Evolutionary conservation across 92 coral and sea anemone genomes (phyloP), one percentile per base, ranked within the genome.

Genomic region (Umimayanthus chanpuru): DNA sequence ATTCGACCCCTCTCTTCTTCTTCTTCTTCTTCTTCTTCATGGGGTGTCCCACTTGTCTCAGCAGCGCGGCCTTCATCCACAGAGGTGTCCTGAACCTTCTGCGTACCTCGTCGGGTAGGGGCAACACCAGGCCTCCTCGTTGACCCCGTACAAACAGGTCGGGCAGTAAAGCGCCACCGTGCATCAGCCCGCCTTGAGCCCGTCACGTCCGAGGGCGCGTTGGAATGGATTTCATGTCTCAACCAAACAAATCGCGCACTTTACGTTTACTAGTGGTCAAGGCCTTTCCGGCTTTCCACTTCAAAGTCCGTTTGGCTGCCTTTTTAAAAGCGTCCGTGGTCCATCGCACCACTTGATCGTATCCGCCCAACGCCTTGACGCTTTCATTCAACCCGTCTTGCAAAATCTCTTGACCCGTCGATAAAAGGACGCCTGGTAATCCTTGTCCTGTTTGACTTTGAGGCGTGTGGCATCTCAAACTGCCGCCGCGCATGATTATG

Each of bases 401-500:
- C n/a, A n/a, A n/a, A n/a, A n/a, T n/a, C n/a, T n/a, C n/a, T n/a
- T n/a, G n/a, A n/a, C n/a, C n/a, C 77, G 89, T 68, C 87, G 88
- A 38, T 78, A 89, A 67, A 85, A 89, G 26, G 88, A 86, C 21
- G 32, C 68, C 39, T 71, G 85, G 73, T 92, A 77, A 73, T 55
- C 88, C 23, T 30, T 90, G 71, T 73, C 94, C 49, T 80, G 90
- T 79, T 77, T 88, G 78, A 81, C 81, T 5, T 53, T 71, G 20
- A 92, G 85, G 64, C n/a, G n/a, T n/a, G n/a, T n/a, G n/a, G n/a
- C n/a, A n/a, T n/a, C n/a, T n/a, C n/a, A n/a, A n/a, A n/a, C 77
- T 73, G 6, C 47, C 47, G 47, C 47, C 47, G 47, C 47, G 47
- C 77, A 73, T 73, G 77, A 73, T 73, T 73, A 20, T 28, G 77